These are phyloP conservation scores for Helicoverpa zea DNA, from an alignment of 1,140 invertebrate genomes.

Conservation along the genomic window DNA sequence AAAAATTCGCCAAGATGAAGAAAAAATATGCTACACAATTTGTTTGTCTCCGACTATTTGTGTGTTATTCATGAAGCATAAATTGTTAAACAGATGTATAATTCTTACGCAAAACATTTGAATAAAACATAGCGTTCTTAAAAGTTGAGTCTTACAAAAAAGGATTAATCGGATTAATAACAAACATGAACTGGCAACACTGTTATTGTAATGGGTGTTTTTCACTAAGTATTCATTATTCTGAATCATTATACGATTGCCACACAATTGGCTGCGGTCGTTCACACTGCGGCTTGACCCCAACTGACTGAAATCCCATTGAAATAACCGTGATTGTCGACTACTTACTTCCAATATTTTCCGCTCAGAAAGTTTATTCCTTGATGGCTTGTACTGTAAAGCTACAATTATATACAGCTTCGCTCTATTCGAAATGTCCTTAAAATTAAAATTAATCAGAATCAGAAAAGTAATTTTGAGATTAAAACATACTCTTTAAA, in stretches of 20 bases:
- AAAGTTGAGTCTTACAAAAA: constrained; percentile 16
- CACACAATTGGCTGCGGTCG: constrained; percentile 56
- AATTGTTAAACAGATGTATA: constrained; percentile 5
- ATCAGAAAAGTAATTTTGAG: too few relatives aligned
- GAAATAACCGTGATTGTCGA: constrained; percentile 38
- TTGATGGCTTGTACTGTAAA: background rate
- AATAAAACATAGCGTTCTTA: constrained; percentile 32
- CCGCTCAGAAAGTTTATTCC: constrained; percentile 9
- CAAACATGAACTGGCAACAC: constrained; percentile 8
- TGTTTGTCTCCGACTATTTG: constrained; percentile 21
- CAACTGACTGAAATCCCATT: constrained; percentile 51
- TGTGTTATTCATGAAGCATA: constrained; percentile 32
- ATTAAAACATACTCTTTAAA: too few relatives aligned
- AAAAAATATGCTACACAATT: constrained; percentile 14
- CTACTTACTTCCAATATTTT: constrained; percentile 15
- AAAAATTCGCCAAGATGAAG: constrained; percentile 29
- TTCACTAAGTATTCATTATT: constrained; percentile 52
- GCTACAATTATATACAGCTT: background rate
- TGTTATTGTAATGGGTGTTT: constrained; percentile 11
- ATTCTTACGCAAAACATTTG: constrained; percentile 32
- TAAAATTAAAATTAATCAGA: too few relatives aligned
- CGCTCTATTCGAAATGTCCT: background rate
- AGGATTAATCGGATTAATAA: constrained; percentile 23
- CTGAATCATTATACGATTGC: constrained; percentile 55
- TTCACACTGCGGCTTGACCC: constrained; percentile 59